phyloP scores from a whole-genome alignment of 2,113 vertebrate species.

The Sphaerodactylus townsendi region DNA sequence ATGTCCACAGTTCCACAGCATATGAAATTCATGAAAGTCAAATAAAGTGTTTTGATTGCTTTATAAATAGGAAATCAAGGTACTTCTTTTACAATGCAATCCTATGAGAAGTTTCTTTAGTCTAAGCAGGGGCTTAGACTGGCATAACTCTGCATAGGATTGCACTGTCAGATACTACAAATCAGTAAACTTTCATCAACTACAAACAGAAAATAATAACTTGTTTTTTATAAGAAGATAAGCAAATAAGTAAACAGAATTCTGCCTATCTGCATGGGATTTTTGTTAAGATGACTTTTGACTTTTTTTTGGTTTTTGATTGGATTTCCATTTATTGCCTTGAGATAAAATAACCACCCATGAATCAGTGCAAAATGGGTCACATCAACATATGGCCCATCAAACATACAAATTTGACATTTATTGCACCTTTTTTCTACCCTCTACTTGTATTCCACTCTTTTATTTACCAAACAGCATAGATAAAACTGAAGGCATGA shows the following conservation, averaged over 20 bases:
- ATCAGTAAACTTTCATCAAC: neutral
- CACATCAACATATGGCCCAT: neutral
- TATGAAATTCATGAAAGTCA: conserved; percentile 50
- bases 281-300: neutral
- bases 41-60: conserved; percentile 32
- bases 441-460: neutral
- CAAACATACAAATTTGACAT: neutral
- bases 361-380: too few species aligned
- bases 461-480: neutral
- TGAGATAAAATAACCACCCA: neutral
- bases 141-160: too few species aligned
- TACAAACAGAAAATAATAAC: neutral
- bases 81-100: neutral
- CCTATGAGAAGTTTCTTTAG: neutral
- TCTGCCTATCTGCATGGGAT: neutral
- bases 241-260: neutral
- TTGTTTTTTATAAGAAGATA: neutral
- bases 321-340: neutral
- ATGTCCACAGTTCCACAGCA: conserved; percentile 14
- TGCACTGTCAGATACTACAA: neutral
- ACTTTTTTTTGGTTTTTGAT: neutral
- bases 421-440: neutral
- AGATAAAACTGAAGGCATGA: neutral
- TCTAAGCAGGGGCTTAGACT: too few species aligned
- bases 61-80: conserved; percentile 17